These are phyloP conservation scores for Rhineura floridana DNA, from an alignment of 2,113 vertebrate genomes.

Conservation along the genomic window DNA sequence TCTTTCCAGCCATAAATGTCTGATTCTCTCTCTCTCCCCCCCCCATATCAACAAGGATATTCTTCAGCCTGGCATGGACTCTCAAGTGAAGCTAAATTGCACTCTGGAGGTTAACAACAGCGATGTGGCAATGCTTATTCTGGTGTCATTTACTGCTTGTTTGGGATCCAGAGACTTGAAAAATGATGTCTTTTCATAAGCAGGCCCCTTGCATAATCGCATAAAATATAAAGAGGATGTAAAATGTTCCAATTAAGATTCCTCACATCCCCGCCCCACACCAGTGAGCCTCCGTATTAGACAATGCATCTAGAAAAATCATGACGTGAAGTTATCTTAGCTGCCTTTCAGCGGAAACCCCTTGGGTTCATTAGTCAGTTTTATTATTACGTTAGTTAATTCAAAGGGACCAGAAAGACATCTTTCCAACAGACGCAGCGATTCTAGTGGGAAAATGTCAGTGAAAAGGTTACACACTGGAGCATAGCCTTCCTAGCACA, in stretches of 20 bases:
- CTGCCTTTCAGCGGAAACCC: constrained; percentile 11
- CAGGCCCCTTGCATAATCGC: background rate
- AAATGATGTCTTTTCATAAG: background rate
- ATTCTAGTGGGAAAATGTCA: background rate
- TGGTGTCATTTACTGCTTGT: background rate
- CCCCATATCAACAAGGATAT: background rate
- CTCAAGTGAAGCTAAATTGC: constrained; percentile 6
- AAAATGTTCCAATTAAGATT: constrained; percentile 20
- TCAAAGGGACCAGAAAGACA: background rate
- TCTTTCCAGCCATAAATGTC: background rate
- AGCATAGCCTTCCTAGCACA: too few relatives aligned
- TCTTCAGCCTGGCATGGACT: constrained; percentile 8
- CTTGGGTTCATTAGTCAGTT: background rate
- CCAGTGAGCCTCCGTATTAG: background rate
- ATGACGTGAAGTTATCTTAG: constrained; percentile 9
- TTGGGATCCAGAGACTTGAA: constrained; percentile 12
- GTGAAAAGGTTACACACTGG: background rate
- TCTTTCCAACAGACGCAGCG: background rate
- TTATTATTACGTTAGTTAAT: constrained; percentile 15
- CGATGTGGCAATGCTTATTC: background rate
- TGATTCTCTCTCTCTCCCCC: background rate
- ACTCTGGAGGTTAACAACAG: constrained; percentile 6
- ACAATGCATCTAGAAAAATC: background rate
- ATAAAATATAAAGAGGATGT: background rate
- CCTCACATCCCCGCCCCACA: accelerated